Evolutionary conservation across 2,797 vertebrate species (phyloP), one percentile per base, ranked within the genome.

Genomic region (Channallabes apus): DNA sequence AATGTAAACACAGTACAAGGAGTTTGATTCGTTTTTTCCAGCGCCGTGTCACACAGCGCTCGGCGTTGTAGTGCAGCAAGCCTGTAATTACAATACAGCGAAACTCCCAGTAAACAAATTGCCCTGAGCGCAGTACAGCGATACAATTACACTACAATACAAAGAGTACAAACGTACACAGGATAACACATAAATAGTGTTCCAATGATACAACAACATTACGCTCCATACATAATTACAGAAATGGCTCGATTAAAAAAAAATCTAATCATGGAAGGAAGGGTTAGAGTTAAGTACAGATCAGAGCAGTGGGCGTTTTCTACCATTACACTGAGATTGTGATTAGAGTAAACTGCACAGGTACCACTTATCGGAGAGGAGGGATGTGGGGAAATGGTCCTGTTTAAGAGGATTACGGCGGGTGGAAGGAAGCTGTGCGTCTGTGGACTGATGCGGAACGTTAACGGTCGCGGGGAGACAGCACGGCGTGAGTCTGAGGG

Each of bases 141-240:
- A 38, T 15, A 61, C 58, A 61, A 78, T 61, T 18, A 62, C 32
- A 15, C 22, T 41, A 17, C 22, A 35, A 20, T 11, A 29, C 27
- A 12, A 29, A 9, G 51, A 29, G 73, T 4, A 51, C 9, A 29
- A 75, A 27, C 20, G 73, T 18, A 11, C 27, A 76, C 73, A 29
- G 27, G 58, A n/a, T 59, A 12, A 3, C 27, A 38, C 56, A 14
- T 6, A 22, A 24, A 38, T 59, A 2, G 20, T 17, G 56, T 59
- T 4, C 46, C 71, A 18, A 27, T 29, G 15, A 56, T 24, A 6
- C 56, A 3, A 24, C 20, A 38, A 22, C n/a, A 61, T 79, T 79
- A 38, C 24, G 7, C 58, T 22, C 58, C 32, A 79, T 79, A 61
- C 32, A 79, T 79, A 61, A 79, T 62, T 79, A 38, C 58, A 62